These are phyloP conservation scores for Itoplectis maculator DNA, from an alignment of 2,888 invertebrate species.

Conservation along the genomic window DNA sequence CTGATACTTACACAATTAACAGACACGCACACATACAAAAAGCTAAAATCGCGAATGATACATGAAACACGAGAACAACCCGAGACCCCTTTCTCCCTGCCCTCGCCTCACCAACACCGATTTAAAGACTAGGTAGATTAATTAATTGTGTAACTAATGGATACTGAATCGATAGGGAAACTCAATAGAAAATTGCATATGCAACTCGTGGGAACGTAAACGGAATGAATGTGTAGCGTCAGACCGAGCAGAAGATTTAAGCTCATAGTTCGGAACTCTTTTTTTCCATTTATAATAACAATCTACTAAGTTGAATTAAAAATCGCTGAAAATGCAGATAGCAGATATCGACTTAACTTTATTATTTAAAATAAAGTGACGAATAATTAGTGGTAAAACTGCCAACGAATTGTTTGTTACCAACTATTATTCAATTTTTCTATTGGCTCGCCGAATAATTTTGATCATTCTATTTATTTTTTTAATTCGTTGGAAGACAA, in stretches of 20 bases:
- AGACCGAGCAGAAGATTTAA: constrained; percentile 69
- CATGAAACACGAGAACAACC: constrained; percentile 9
- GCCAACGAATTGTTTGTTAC: too few relatives aligned
- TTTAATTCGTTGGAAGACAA: neutral
- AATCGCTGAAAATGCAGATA: neutral
- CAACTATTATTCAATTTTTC: too few relatives aligned
- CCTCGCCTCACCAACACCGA: constrained; percentile 68
- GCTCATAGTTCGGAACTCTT: constrained; percentile 63
- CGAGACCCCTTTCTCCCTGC: constrained; percentile 41
- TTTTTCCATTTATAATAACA: constrained; percentile 5
- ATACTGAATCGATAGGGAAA: constrained; percentile 78
- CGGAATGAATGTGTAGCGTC: constrained; percentile 75
- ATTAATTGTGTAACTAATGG: constrained; percentile 81
- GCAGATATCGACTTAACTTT: too few relatives aligned
- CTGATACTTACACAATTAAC: constrained; percentile 40
- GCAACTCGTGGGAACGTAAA: constrained; percentile 77
- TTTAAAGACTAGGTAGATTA: constrained; percentile 79
- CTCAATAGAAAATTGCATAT: constrained; percentile 79
- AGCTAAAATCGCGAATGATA: constrained; percentile 26
- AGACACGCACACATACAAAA: constrained; percentile 37
- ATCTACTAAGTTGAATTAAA: neutral
- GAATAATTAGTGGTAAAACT: too few relatives aligned
- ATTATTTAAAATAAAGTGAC: too few relatives aligned
- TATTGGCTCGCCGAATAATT: neutral
- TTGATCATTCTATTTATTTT: neutral